These are phyloP conservation scores for Dendronephthya gigantea DNA, from an alignment of 64 coral and sea anemone species.

Conservation along the genomic window DNA sequence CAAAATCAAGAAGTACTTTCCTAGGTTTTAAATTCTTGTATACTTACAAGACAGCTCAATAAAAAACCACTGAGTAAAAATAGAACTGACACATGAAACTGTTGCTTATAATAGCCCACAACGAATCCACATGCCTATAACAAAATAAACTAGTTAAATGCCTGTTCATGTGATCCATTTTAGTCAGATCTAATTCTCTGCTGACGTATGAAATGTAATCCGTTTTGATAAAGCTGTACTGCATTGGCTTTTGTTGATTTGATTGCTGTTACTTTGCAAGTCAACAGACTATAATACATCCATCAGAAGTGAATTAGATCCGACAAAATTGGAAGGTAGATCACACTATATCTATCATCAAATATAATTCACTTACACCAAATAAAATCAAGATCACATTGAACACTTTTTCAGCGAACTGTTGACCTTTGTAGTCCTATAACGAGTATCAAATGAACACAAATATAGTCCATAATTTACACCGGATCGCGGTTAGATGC, in stretches of 20 bases:
- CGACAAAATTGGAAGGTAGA: too few species aligned
- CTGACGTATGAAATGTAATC: too few species aligned
- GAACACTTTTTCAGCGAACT: conserved; percentile 1
- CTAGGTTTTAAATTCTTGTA: not conserved
- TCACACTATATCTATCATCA: too few species aligned
- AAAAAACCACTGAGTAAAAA: not conserved
- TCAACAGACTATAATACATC: too few species aligned
- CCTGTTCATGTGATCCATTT: too few species aligned
- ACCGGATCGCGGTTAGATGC: too few species aligned
- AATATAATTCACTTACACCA: not conserved
- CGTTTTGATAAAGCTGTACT: too few species aligned
- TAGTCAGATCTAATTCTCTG: too few species aligned
- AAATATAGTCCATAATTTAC: not conserved
- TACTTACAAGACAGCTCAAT: not conserved
- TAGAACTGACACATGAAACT: not conserved
- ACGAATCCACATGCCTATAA: not conserved
- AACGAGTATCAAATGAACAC: not conserved
- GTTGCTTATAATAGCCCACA: not conserved
- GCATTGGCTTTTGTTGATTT: too few species aligned
- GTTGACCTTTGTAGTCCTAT: conserved; percentile 18
- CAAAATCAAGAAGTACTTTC: not conserved
- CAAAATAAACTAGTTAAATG: not conserved
- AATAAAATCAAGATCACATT: conserved; percentile 1
- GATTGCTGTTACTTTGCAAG: too few species aligned
- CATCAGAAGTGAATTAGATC: too few species aligned